Evolutionary conservation across 1,140 invertebrate genomes (phyloP).

Genomic region (Nephotettix cincticeps): DNA sequence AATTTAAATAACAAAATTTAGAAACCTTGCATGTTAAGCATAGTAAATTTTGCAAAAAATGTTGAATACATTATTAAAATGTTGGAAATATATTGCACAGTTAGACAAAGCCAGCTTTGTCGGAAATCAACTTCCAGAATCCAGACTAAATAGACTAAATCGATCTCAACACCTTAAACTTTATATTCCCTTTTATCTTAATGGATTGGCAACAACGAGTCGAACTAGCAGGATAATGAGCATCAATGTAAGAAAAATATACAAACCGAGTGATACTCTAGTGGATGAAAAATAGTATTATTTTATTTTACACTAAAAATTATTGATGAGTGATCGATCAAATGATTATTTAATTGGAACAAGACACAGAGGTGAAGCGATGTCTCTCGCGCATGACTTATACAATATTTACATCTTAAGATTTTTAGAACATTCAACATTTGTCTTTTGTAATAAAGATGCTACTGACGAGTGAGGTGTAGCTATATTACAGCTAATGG

Average conservation of each 20-base stretch:
- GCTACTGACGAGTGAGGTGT: background rate
- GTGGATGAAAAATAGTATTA: background rate
- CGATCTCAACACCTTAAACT: background rate
- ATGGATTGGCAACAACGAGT: constrained; percentile 4
- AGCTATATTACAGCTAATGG: background rate
- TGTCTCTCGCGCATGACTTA: background rate
- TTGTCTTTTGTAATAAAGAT: background rate
- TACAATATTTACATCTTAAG: background rate
- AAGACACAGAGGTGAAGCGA: constrained; percentile 9
- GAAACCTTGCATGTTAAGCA: no score
- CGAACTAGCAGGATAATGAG: background rate
- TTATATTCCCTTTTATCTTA: background rate
- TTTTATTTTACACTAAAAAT: background rate
- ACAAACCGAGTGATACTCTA: background rate
- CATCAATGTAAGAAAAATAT: background rate
- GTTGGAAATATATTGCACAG: background rate
- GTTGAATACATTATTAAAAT: constrained; percentile 9
- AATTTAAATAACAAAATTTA: no score
- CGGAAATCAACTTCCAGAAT: background rate
- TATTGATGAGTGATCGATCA: background rate
- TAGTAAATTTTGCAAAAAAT: no score
- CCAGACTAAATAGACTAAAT: background rate
- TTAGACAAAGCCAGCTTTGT: background rate
- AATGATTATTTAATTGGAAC: background rate
- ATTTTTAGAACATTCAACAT: constrained; percentile 3